Evolutionary conservation across 2,888 invertebrate genomes (phyloP).

Genomic region (Osedax frankpressi): DNA sequence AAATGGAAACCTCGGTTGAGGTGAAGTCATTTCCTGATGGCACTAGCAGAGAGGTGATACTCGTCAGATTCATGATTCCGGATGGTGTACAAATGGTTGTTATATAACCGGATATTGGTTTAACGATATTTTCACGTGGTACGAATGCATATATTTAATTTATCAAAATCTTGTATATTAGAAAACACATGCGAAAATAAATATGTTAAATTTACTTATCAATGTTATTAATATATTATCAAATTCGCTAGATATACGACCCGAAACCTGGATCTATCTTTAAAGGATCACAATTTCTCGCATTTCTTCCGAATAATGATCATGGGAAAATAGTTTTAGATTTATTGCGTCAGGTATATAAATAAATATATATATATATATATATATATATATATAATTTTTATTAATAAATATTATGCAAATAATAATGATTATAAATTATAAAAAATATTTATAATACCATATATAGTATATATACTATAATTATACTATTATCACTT

Average conservation of each 20-base stretch:
- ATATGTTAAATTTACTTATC: too few relatives aligned
- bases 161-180: too few relatives aligned
- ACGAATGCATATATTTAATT: too few relatives aligned
- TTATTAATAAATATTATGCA: too few relatives aligned
- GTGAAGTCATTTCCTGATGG: not conserved
- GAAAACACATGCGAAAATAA: too few relatives aligned
- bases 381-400: not conserved
- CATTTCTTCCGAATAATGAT: not conserved
- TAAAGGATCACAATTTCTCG: not conserved
- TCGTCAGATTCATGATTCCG: not conserved
- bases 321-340: not conserved
- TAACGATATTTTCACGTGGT: too few relatives aligned
- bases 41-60: not conserved
- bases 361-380: not conserved
- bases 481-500: too few relatives aligned
- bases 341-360: not conserved
- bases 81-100: not conserved
- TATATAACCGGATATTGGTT: too few relatives aligned
- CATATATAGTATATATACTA: too few relatives aligned
- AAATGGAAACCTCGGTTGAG: not conserved
- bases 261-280: not conserved
- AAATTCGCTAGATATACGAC: not conserved
- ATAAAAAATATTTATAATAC: too few relatives aligned
- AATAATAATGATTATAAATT: too few relatives aligned
- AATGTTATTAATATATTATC: not conserved